A percentile compares a stretch with the other conserved stretches of the same genome.
Evolutionary conservation across 2,888 invertebrate species (phyloP).

Genomic region (Brachypalpus laphriformis): DNA sequence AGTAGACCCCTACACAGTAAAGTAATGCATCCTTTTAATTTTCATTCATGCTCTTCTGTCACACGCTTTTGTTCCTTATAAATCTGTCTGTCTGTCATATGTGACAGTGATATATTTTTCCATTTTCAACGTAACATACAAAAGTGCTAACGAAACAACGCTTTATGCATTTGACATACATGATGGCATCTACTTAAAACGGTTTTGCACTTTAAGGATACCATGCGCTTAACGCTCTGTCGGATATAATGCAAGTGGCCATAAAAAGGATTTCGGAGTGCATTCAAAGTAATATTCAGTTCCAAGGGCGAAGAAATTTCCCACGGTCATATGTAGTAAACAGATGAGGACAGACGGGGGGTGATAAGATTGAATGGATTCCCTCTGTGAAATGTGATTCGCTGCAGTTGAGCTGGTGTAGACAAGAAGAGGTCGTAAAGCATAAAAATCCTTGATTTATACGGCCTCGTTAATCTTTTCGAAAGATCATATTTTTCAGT

Average conservation of each 20-base stretch:
- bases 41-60: conserved; percentile 15
- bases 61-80: conserved; percentile 29
- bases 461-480: conserved; percentile 57
- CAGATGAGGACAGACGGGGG: conserved; percentile 34
- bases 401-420: conserved; percentile 61
- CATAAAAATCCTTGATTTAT: conserved; percentile 70
- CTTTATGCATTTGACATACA: conserved; percentile 46
- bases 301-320: conserved; percentile 53
- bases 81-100: conserved; percentile 54
- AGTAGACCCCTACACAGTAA: neutral
- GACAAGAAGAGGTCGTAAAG: conserved; percentile 67
- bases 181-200: conserved; percentile 41
- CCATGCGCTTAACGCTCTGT: neutral
- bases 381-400: conserved; percentile 49
- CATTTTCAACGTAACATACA: conserved; percentile 2
- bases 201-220: conserved; percentile 25
- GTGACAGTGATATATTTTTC: conserved; percentile 55
- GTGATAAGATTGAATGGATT: conserved; percentile 67
- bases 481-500: conserved; percentile 48
- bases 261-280: conserved; percentile 50
- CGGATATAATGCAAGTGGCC: conserved; percentile 36
- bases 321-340: conserved; percentile 54
- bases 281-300: conserved; percentile 68
- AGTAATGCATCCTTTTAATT: neutral
- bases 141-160: conserved; percentile 51